These are phyloP conservation scores for Dermatophagoides farinae DNA, from an alignment of 1,140 invertebrate genomes.

Conservation along the genomic window DNA sequence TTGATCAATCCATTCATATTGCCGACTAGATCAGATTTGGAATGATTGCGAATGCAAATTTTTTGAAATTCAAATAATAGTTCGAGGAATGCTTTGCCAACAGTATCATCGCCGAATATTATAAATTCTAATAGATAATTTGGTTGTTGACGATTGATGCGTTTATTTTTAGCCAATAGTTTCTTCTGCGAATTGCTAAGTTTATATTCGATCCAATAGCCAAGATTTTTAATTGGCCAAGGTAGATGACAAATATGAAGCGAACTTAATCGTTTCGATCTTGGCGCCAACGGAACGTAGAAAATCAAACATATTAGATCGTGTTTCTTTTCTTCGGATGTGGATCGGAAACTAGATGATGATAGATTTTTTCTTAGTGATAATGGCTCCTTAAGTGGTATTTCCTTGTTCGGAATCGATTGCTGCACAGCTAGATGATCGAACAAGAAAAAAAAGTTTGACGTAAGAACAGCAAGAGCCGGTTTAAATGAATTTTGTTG, in stretches of 20 bases:
- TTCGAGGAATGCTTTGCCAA: background rate
- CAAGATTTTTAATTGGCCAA: background rate
- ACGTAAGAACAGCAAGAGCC: background rate
- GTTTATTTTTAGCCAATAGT: background rate
- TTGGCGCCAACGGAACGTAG: background rate
- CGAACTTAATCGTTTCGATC: background rate
- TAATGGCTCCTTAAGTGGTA: background rate
- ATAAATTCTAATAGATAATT: background rate
- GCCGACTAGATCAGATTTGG: background rate
- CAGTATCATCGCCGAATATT: background rate
- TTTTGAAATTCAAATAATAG: background rate
- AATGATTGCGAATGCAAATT: background rate
- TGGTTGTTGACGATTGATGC: background rate
- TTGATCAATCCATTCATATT: background rate
- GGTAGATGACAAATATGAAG: background rate
- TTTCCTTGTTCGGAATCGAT: background rate
- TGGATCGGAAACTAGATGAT: background rate
- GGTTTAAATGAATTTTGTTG: background rate
- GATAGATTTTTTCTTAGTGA: background rate
- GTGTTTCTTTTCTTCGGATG: background rate
- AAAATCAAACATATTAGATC: background rate
- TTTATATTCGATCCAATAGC: slow-evolving; percentile 6
- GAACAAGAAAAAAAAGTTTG: background rate
- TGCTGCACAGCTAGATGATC: background rate
- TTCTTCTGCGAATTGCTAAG: background rate